These are phyloP conservation scores for Taenioides sp. DNA, from an alignment of 2,797 vertebrate genomes.

Conservation along the genomic window DNA sequence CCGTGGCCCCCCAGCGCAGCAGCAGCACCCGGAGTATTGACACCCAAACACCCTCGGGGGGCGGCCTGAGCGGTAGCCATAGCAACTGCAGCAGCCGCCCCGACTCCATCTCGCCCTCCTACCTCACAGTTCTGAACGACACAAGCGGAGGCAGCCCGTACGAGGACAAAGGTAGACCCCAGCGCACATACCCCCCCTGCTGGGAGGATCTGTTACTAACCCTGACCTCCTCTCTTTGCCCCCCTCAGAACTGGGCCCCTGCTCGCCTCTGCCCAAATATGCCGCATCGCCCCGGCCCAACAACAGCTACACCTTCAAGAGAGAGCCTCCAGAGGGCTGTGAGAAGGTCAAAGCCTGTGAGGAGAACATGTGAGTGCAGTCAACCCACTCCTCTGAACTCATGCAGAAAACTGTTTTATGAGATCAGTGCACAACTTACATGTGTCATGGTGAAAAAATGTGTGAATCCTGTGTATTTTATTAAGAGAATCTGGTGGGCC, in stretches of 20 bases:
- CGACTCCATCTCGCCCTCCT: constrained; percentile 93
- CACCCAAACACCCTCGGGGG: constrained; percentile 93
- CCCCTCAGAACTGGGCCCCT: constrained; percentile 88
- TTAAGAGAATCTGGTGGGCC: too few relatives aligned
- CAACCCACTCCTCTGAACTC: too few relatives aligned
- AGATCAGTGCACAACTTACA: neutral
- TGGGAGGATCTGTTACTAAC: neutral
- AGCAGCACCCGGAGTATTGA: constrained; percentile 97
- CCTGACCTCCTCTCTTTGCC: constrained; percentile 28
- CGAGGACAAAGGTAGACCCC: constrained; percentile 90
- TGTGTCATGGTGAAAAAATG: too few relatives aligned
- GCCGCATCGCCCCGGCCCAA: constrained; percentile 97
- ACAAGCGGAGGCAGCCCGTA: constrained; percentile 88
- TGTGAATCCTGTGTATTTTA: neutral
- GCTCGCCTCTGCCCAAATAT: constrained; percentile 95
- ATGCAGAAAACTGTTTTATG: neutral
- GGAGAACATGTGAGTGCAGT: constrained; percentile 89
- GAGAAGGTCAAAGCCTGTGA: constrained; percentile 96
- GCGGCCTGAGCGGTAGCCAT: constrained; percentile 84
- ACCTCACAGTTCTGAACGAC: constrained; percentile 92
- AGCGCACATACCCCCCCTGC: neutral
- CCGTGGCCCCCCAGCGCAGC: constrained; percentile 85
- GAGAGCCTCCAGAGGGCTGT: constrained; percentile 97
- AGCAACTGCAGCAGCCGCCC: constrained; percentile 96
- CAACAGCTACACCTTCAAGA: constrained; percentile 99